Evolutionary conservation across 2,797 vertebrate species (phyloP), one percentile per base, ranked within the genome.

Genomic region (Scolopax rusticola): DNA sequence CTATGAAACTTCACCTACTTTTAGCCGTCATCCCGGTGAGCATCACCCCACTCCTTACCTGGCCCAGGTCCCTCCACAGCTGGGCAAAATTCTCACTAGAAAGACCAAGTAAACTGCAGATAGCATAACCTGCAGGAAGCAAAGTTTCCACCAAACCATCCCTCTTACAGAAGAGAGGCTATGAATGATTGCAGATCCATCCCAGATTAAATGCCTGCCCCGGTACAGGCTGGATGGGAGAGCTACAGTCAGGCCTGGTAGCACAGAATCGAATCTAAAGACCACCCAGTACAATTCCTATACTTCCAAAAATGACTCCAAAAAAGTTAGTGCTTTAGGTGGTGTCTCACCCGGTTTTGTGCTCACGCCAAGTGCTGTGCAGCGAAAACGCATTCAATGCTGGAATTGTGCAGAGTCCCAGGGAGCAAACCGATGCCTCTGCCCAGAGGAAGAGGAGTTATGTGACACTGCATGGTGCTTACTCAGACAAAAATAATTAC

Each of bases 1-100:
- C 91, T 95, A 80, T 65, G 89, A 89, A 74, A 74, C 61, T 71
- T 96, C 78, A 91, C 88, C 88, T 95, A 83, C 78, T 65, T 94
- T 76, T 57, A 80, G 85, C 17, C 4, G 0, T 53, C 80, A 87
- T 38, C 64, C 56, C 2, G 9, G 59, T 17, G 61, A 92, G 68
- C 76, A 82, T 57, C 56, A 2, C 56, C 80, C 75, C 15, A 2
- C 78, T 67, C 84, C 8, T 23, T 15, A 69, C 53, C 74, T 79
- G 47, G 48, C 33, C 9, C 3, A 80, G 68, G 57, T 33, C 70
- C 50, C 24, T 59, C 56, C 67, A 69, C 61, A 64, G n/a, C 50
- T 81, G 43, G 54, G 21, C 14, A 74, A 51, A 91, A 87, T 23
- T 54, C 71, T 70, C 0, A 0, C 36, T 17, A n/a, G 24, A 47